Percentiles rank a stretch among this genome's conserved stretches.
phyloP scores from a whole-genome alignment of 2,888 invertebrate genomes.

The Spisula solida region DNA sequence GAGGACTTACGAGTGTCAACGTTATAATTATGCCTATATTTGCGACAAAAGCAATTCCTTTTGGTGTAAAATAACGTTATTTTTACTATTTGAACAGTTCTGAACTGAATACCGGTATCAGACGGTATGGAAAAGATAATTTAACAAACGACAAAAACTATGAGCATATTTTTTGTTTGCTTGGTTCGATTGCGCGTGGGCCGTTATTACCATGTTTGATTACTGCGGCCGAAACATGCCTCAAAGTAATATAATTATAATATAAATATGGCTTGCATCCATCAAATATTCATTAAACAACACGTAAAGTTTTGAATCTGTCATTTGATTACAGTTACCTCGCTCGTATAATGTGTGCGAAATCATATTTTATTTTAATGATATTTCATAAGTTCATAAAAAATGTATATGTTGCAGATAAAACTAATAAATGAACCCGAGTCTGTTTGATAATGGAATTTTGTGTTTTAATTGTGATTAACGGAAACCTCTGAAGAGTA shows the following conservation, averaged over 20 bases:
- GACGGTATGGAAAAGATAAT: background rate
- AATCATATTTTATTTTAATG: background rate
- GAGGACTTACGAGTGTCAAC: background rate
- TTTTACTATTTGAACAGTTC: background rate
- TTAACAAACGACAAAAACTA: background rate
- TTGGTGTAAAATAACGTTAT: background rate
- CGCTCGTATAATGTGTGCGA: background rate
- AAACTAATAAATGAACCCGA: too few species aligned
- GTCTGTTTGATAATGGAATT: background rate
- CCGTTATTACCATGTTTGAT: background rate
- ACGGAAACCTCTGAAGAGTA: too few species aligned
- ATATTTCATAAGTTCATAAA: too few species aligned
- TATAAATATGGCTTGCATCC: background rate
- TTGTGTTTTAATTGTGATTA: background rate
- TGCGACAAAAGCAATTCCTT: background rate
- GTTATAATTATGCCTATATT: background rate
- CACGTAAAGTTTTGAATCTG: background rate
- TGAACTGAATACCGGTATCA: background rate
- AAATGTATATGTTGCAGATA: too few species aligned
- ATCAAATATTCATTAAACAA: slow-evolving; percentile 20
- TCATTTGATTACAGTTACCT: slow-evolving; percentile 13
- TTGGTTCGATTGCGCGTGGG: background rate
- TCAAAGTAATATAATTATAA: background rate
- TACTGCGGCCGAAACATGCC: background rate
- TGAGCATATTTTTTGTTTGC: background rate